Conservation (phyloP, 2,797 vertebrate species). For the Paedocypris micromegethes region DNA sequence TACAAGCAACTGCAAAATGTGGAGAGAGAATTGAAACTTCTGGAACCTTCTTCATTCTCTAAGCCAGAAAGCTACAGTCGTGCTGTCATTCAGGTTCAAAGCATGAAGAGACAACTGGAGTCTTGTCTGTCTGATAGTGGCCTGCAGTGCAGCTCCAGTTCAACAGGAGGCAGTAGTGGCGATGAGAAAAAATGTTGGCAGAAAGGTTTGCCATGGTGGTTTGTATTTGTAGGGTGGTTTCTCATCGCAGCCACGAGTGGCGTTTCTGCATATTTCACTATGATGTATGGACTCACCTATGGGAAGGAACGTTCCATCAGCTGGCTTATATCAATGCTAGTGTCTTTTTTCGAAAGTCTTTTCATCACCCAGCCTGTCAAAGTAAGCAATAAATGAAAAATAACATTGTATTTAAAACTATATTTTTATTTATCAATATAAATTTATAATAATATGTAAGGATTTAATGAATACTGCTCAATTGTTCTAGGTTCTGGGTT, state of each 20-base stretch:
- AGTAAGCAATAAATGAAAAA: constrained; percentile 62
- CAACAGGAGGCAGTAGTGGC: constrained; percentile 42
- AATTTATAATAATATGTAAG: background rate
- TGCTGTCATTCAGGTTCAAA: constrained; percentile 77
- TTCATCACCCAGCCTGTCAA: constrained; percentile 92
- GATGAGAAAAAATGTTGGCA: constrained; percentile 61
- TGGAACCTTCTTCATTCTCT: constrained; percentile 73
- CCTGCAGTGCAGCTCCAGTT: constrained; percentile 53
- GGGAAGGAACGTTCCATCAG: constrained; percentile 87
- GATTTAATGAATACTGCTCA: constrained; percentile 13
- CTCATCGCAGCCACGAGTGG: constrained; percentile 78
- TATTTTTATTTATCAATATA: background rate
- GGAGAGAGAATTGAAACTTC: constrained; percentile 74
- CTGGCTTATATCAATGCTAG: constrained; percentile 90
- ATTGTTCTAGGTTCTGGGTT: constrained; percentile 82
- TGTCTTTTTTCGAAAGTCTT: constrained; percentile 91
- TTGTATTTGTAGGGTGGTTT: constrained; percentile 84
- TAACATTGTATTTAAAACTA: background rate
- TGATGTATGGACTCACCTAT: constrained; percentile 89
- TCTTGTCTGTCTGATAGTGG: constrained; percentile 48
- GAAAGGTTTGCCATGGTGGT: constrained; percentile 88
- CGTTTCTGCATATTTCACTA: constrained; percentile 87
- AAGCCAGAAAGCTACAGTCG: constrained; percentile 68
- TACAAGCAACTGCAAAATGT: constrained; percentile 80
- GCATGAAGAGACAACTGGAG: constrained; percentile 77